phyloP scores from a whole-genome alignment of 2,888 invertebrate genomes.

The Merodon equestris region DNA sequence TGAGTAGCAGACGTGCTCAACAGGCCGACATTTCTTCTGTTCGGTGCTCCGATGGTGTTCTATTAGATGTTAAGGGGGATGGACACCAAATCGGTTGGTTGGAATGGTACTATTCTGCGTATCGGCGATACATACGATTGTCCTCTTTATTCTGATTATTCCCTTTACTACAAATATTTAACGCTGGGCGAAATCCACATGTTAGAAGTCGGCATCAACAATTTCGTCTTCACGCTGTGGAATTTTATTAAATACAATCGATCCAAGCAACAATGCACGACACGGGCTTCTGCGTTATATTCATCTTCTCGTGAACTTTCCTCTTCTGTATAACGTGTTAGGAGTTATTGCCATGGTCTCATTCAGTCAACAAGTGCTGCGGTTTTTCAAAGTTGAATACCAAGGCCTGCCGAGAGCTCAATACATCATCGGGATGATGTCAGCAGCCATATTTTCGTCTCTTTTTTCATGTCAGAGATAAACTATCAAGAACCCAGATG shows the following conservation, averaged over 20 bases:
- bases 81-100: conserved; percentile 85
- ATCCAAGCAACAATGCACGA: conserved; percentile 86
- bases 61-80: conserved; percentile 92
- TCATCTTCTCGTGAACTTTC: conserved; percentile 90
- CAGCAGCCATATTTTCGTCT: conserved; percentile 86
- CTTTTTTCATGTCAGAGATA: conserved; percentile 87
- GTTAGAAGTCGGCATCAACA: conserved; percentile 84
- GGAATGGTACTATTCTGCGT: conserved; percentile 85
- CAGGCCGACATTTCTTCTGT: conserved; percentile 93
- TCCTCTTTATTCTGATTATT: conserved; percentile 85
- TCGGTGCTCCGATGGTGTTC: conserved; percentile 90
- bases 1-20: conserved; percentile 91
- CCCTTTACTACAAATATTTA: conserved; percentile 89
- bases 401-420: conserved; percentile 86
- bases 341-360: conserved; percentile 84
- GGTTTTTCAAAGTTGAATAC: conserved; percentile 83
- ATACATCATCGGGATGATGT: conserved; percentile 89
- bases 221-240: conserved; percentile 92
- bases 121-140: conserved; percentile 83
- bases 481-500: conserved; percentile 97
- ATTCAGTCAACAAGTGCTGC: conserved; percentile 79
- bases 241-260: conserved; percentile 94
- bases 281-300: conserved; percentile 94
- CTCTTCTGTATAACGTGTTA: conserved; percentile 90
- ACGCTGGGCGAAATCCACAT: conserved; percentile 86